Conservation (phyloP, 1,140 invertebrate genomes). For the Heterodera schachtii region DNA sequence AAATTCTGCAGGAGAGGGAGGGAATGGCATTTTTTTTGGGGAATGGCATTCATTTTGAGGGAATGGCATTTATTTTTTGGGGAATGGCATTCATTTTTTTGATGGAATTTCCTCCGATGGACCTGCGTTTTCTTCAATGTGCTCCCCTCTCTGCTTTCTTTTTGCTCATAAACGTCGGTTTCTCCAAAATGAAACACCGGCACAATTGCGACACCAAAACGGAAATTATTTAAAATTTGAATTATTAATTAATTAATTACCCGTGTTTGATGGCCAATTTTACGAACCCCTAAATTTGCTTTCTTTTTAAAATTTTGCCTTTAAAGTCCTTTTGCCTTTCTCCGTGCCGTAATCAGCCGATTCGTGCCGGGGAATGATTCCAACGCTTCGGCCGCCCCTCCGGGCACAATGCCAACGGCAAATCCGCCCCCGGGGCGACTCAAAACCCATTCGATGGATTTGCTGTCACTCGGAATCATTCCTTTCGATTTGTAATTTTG, state of each 20-base stretch:
- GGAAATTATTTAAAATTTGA: slow-evolving; percentile 73
- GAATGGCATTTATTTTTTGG: too few species aligned
- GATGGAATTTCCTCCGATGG: background rate
- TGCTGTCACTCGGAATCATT: slow-evolving; percentile 28
- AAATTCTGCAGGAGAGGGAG: slow-evolving; percentile 10
- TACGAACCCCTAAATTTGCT: slow-evolving; percentile 16
- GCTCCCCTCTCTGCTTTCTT: slow-evolving; percentile 31
- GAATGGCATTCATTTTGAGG: too few species aligned
- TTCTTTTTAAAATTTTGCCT: background rate
- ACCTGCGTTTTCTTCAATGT: slow-evolving; percentile 13
- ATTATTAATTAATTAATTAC: background rate
- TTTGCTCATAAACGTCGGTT: slow-evolving; percentile 66
- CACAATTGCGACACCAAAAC: slow-evolving; percentile 71
- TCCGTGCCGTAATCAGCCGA: slow-evolving; percentile 73
- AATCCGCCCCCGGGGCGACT: slow-evolving; percentile 38
- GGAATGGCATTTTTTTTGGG: background rate
- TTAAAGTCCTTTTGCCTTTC: slow-evolving; percentile 69
- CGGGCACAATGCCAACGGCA: slow-evolving; percentile 45
- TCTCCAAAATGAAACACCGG: slow-evolving; percentile 68
- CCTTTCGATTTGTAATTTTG: background rate
- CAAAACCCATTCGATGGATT: slow-evolving; percentile 68
- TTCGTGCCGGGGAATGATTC: slow-evolving; percentile 71
- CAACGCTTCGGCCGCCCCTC: slow-evolving; percentile 67
- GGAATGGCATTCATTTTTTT: background rate
- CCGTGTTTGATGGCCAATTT: slow-evolving; percentile 28